Evolutionary conservation across 2,797 vertebrate genomes (phyloP), one percentile per base, ranked within the genome.

Genomic region (Gila robusta): DNA sequence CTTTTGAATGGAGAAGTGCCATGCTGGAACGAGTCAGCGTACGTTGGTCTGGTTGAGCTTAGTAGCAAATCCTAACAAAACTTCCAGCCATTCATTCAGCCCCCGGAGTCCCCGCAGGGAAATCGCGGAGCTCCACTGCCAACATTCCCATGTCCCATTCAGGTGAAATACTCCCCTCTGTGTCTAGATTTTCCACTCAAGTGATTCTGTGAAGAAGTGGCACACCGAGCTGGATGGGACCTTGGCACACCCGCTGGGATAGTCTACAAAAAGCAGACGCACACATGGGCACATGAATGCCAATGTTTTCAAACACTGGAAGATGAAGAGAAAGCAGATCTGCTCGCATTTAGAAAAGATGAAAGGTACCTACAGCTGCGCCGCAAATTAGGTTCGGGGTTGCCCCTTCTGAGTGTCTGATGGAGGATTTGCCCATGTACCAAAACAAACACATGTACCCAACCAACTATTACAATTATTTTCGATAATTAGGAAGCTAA

Each of bases 161-260:
- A 91, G 89, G 90, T 91, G 84, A 90, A 90, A 86, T 84, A 83
- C 87, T 62, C 52, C 87, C 82, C 62, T 81, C 87, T 71, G 76
- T 83, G 64, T 83, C 83, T 80, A 72, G 89, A 92, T 92, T 91
- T 91, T 92, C 90, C 89, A 90, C 89, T 90, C 86, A 89, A 91
- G 84, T 89, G 86, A 81, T 76, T 90, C 69, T 81, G 82, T 86
- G 85, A 89, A 86, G 81, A 91, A 89, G 82, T 81, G 47, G 79
- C 49, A 59, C 54, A 70, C 80, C 81, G 85, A 70, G 64, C 78
- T 87, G 81, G 77, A 74, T 47, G 73, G 84, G 83, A 87, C 84
- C 59, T 54, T 66, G 79, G 66, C 78, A 66, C 79, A 79, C 89
- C 86, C 66, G 87, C 85, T 91, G 89, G 79, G 89, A 85, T 78